Conservation (phyloP, 1,140 invertebrate species). For the Cherax quadricarinatus region DNA sequence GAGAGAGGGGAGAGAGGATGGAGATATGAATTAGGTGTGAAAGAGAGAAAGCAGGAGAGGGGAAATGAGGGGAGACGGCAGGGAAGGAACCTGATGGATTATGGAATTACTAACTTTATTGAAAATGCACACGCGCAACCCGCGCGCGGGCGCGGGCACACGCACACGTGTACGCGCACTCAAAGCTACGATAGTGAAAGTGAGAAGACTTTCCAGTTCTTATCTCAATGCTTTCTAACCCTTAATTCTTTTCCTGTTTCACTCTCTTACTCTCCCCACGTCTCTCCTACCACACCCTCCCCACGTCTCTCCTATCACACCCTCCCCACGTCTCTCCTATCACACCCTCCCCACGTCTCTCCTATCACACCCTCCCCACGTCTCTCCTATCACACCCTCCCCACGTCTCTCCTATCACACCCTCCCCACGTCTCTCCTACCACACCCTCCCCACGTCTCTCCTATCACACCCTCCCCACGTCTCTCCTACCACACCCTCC, state of each 20-base stretch:
- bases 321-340: not conserved
- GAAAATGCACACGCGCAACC: slow-evolving; percentile 1
- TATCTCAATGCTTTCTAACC: too few relatives aligned
- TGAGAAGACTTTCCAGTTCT: too few relatives aligned
- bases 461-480: not conserved
- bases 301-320: not conserved
- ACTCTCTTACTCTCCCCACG: not conserved
- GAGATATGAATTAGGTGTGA: slow-evolving; percentile 34
- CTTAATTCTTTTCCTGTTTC: too few relatives aligned
- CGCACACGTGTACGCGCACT: not conserved
- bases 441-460: not conserved
- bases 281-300: not conserved
- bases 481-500: not conserved
- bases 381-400: not conserved
- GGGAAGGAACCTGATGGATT: not conserved
- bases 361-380: not conserved
- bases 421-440: not conserved
- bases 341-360: not conserved
- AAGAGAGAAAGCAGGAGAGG: slow-evolving; percentile 19
- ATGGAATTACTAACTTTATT: not conserved
- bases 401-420: not conserved
- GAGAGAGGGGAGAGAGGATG: slow-evolving; percentile 11
- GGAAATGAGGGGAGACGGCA: slow-evolving; percentile 12
- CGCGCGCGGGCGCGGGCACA: not conserved
- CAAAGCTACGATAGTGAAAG: too few relatives aligned